Evolutionary conservation across 1,140 invertebrate genomes (phyloP), one percentile per base, ranked within the genome.

Genomic region (Aphaenogaster ashmeadi): DNA sequence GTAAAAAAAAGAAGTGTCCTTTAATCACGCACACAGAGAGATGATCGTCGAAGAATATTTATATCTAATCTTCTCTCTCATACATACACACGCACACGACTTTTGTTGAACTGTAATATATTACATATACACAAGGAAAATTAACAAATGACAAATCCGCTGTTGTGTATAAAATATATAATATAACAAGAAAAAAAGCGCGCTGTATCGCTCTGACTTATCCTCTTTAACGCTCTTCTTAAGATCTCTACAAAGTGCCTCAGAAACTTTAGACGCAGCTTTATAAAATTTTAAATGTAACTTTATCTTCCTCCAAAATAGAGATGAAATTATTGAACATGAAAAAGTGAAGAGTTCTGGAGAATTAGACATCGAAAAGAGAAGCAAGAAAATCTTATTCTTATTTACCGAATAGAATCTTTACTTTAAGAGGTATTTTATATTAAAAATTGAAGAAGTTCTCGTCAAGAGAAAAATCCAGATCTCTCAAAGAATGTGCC

Each of bases 81-180:
- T 90, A 87, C 80, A 75, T 60, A 75, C 72, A 75, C 38, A 41
- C 54, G 54, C 72, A 75, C 54, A 75, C 54, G 41, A 52, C 33
- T 50, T 33, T 50, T 79, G 56, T 87, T 80, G 77, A 92, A 92
- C 84, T 92, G 92, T 93, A 93, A 92, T 92, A 93, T 93, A 93
- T 92, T 90, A 90, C 89, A 91, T 64, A 89, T 87, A 87, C 77
- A 87, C 80, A 84, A 80, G 79, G 52, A 27, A 86, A 71, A 90
- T 89, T 90, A 92, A 91, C 79, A 91, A 74, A 89, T 66, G 64
- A 85, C 56, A 60, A 81, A 69, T 88, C n/a, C 88, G 58, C 86
- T 90, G 74, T 88, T 86, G 58, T 87, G 75, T 90, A 90, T 90
- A 91, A 90, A 90, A 88, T 88, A 89, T 90, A 75, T 69, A 50